phyloP scores from a whole-genome alignment of 2,113 vertebrate genomes.

The Enhydra lutris region DNA sequence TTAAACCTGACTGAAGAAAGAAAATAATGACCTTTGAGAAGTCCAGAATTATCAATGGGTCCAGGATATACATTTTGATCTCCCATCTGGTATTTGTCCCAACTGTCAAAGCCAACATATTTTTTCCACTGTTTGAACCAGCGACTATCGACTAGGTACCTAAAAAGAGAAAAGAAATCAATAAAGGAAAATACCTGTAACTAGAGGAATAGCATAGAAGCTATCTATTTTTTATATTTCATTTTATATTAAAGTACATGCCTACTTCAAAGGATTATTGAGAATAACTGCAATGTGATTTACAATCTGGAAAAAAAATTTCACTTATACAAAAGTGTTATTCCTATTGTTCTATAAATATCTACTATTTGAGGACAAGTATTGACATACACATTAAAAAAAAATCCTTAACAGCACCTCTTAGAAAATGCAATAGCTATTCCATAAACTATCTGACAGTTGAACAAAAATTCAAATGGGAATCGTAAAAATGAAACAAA shows the following conservation, averaged over 20 bases:
- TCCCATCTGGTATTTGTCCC: slow-evolving; percentile 99
- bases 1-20: slow-evolving; percentile 31
- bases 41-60: slow-evolving; percentile 97
- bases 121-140: slow-evolving; percentile 99
- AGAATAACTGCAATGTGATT: neutral
- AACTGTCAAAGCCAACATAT: slow-evolving; percentile 99
- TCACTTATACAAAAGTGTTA: slow-evolving; percentile 32
- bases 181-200: slow-evolving; percentile 57
- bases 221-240: neutral
- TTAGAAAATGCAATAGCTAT: neutral
- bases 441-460: neutral
- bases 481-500: neutral
- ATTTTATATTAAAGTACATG: neutral
- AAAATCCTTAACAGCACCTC: neutral
- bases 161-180: slow-evolving; percentile 76
- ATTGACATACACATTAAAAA: neutral
- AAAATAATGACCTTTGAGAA: slow-evolving; percentile 92
- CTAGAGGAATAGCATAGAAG: neutral
- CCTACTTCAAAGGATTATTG: neutral
- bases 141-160: slow-evolving; percentile 98
- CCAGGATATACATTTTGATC: slow-evolving; percentile 99
- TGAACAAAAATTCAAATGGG: slow-evolving; percentile 10
- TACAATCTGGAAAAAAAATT: neutral
- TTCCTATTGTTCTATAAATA: slow-evolving; percentile 24
- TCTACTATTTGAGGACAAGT: neutral